Conservation (phyloP, 2,888 invertebrate genomes). For the Mimumesa dahlbomi region DNA sequence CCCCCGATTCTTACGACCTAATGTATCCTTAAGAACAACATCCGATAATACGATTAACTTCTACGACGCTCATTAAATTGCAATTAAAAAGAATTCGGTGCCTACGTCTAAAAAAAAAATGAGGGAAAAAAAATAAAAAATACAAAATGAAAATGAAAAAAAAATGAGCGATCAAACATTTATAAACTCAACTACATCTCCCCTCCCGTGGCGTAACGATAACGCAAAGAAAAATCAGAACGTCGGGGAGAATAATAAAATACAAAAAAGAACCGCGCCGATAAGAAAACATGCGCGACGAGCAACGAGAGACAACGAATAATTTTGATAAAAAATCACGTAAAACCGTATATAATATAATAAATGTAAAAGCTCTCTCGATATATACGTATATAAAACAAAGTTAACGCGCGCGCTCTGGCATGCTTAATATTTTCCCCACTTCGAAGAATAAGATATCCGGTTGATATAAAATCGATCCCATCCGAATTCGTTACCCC, state of each 20-base stretch:
- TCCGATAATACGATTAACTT: conserved; percentile 19
- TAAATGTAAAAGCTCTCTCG: not conserved
- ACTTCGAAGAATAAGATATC: no score
- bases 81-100: conserved; percentile 11
- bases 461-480: no score
- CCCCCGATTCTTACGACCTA: conserved; percentile 24
- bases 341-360: not conserved
- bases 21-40: conserved; percentile 28
- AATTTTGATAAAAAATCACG: conserved; percentile 1
- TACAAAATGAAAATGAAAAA: not conserved
- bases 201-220: not conserved
- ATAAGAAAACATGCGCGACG: not conserved
- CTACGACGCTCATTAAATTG: conserved; percentile 31
- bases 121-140: not conserved
- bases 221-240: not conserved
- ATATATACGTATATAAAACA: no score
- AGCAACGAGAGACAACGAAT: not conserved
- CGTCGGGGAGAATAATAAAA: not conserved
- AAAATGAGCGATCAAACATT: not conserved
- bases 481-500: not conserved
- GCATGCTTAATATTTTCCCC: no score
- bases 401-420: no score
- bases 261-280: no score
- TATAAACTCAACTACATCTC: conserved; percentile 1
- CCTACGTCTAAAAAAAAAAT: not conserved